A percentile compares a stretch with the other conserved stretches of the same genome.
Conservation (phyloP, 92 coral and sea anemone species). For the Epizoanthus rinbou region DNA sequence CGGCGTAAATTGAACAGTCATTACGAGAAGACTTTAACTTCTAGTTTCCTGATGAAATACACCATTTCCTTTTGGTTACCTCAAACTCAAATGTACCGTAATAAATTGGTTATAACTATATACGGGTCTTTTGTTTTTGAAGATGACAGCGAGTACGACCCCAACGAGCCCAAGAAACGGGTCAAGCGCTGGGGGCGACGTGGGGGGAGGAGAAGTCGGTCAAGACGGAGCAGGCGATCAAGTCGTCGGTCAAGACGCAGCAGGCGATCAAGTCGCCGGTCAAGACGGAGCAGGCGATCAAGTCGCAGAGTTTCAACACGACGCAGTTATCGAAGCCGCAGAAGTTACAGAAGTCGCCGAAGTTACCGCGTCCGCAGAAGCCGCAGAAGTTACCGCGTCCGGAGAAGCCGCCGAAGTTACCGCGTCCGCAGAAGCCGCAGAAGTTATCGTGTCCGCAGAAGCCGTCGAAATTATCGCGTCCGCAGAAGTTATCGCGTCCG, state of each 20-base stretch:
- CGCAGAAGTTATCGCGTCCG: not conserved
- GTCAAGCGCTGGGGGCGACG: slow-evolving; percentile 40
- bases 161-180: slow-evolving; percentile 20
- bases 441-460: not conserved
- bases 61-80: no score
- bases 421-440: not conserved
- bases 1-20: no score
- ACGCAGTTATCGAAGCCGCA: slow-evolving; percentile 19
- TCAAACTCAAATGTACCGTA: no score
- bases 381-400: not conserved
- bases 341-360: slow-evolving; percentile 11
- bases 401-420: not conserved
- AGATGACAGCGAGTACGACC: slow-evolving; percentile 6
- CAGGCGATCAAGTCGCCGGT: not conserved
- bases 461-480: not conserved
- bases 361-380: not conserved
- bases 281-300: slow-evolving; percentile 8
- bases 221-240: slow-evolving; percentile 18
- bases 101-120: no score
- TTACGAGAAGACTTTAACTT: not conserved
- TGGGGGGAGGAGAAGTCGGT: slow-evolving; percentile 15
- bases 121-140: not conserved
- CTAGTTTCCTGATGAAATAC: not conserved
- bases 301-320: not conserved
- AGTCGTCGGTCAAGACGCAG: slow-evolving; percentile 9